Conservation (phyloP, 1,140 invertebrate genomes). For the Aethina tumida region DNA sequence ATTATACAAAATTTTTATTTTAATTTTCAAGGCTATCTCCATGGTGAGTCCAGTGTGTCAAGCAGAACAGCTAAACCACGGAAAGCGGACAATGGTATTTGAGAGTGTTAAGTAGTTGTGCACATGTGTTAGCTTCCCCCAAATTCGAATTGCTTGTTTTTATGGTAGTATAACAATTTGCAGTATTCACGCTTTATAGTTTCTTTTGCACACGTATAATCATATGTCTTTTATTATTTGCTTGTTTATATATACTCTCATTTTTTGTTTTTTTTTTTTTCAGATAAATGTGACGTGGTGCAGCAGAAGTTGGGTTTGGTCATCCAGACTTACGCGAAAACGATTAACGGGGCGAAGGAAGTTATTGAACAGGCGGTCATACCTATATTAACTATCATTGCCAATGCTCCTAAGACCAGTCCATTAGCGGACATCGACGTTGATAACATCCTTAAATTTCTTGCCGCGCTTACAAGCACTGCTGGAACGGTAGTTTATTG, state of each 20-base stretch:
- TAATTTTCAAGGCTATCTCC: too few species aligned
- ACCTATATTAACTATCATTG: constrained; percentile 46
- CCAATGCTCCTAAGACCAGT: constrained; percentile 49
- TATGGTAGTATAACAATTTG: not conserved
- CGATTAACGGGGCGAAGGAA: constrained; percentile 30
- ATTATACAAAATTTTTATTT: too few species aligned
- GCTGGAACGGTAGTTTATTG: too few species aligned
- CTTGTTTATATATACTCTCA: not conserved
- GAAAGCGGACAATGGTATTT: too few species aligned
- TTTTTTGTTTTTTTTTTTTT: constrained; percentile 4
- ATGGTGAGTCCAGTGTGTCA: too few species aligned
- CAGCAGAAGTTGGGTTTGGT: constrained; percentile 16
- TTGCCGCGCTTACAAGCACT: constrained; percentile 19
- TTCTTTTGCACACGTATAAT: not conserved
- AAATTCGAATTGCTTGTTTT: too few species aligned
- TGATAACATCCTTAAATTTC: constrained; percentile 21
- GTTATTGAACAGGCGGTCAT: constrained; percentile 49
- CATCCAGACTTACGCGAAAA: constrained; percentile 10
- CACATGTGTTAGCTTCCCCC: too few species aligned
- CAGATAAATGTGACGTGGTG: constrained; percentile 11
- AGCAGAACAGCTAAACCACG: too few species aligned
- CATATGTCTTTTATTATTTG: not conserved
- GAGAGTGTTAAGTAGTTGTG: too few species aligned
- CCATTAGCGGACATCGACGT: constrained; percentile 46
- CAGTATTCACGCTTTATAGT: not conserved